A percentile compares a stretch with the other conserved stretches of the same genome.
phyloP scores from a whole-genome alignment of 1,140 invertebrate species.

The Acromyrmex charruanus region DNA sequence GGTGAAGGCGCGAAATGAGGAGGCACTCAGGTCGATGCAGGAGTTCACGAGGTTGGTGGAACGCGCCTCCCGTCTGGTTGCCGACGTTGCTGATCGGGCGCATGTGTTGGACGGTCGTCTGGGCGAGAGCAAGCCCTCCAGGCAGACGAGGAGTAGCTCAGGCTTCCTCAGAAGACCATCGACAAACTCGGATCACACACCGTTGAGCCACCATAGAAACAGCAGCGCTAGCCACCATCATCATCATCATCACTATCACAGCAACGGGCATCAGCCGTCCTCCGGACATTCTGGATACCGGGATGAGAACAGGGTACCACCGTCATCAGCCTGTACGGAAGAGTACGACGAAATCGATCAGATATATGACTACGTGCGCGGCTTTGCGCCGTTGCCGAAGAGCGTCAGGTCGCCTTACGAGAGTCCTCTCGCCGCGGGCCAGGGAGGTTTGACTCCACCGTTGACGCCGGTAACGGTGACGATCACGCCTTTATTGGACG shows the following conservation, averaged over 20 bases:
- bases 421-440: slow-evolving; percentile 68
- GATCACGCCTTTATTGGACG: slow-evolving; percentile 85
- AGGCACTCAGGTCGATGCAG: slow-evolving; percentile 92
- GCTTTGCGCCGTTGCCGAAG: slow-evolving; percentile 95
- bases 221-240: slow-evolving; percentile 80
- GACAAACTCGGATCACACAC: slow-evolving; percentile 90
- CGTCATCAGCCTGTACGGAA: slow-evolving; percentile 88
- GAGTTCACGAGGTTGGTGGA: slow-evolving; percentile 94
- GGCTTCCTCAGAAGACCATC: slow-evolving; percentile 88
- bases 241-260: slow-evolving; percentile 79
- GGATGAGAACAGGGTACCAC: slow-evolving; percentile 86
- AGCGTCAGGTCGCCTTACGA: slow-evolving; percentile 91
- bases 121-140: slow-evolving; percentile 88
- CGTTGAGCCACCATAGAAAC: slow-evolving; percentile 81
- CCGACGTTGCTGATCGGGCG: slow-evolving; percentile 94
- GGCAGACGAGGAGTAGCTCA: slow-evolving; percentile 79
- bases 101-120: slow-evolving; percentile 92
- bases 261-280: slow-evolving; percentile 72
- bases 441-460: slow-evolving; percentile 73
- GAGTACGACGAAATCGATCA: slow-evolving; percentile 99
- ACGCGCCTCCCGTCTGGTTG: slow-evolving; percentile 92
- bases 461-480: slow-evolving; percentile 83
- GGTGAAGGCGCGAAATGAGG: slow-evolving; percentile 93
- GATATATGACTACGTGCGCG: slow-evolving; percentile 98
- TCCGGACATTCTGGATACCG: slow-evolving; percentile 80